Evolutionary conservation across 2,888 invertebrate species (phyloP), one percentile per base, ranked within the genome.

Genomic region (Luperina testacea): DNA sequence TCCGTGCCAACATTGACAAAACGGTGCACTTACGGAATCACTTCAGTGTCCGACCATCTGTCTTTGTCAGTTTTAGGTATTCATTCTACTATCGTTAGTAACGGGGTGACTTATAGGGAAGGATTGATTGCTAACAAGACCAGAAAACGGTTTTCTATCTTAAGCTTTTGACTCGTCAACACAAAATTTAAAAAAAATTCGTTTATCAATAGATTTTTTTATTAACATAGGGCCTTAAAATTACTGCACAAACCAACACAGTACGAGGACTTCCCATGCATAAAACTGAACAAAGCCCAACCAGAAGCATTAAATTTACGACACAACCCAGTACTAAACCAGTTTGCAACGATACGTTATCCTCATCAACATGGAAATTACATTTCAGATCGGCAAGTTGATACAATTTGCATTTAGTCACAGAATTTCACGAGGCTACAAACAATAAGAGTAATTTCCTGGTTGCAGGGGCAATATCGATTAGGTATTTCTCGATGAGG

Each of bases 361-460:
- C 15, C 71, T 79, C 73, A 81, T 83, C 68, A 77, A 75, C 70
- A 87, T 83, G 15, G 45, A 83, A 85, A 87, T 81, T 67, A 81
- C 59, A 75, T 78, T 80, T 75, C 57, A 79, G n/a, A 51, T 63
- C 51, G 24, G 70, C 67, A 80, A 51, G 24, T 73, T 68, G 32
- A 64, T 76, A 53, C n/a, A 11, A 82, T 77, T 87, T 84, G 68
- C 74, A 77, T 75, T 80, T 76, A 64, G 63, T 42, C 32, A 27
- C 51, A 65, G 64, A 73, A 81, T 82, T 78, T 65, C 57, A 82
- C 63, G 78, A 78, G 45, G 13, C 42, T 63, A 32, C 70, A 67
- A 67, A 75, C 76, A 69, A 59, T 69, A 64, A 24, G 15, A 78
- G 65, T 72, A 24, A 82, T 82, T 84, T 76, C 27, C 59, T 64